Evolutionary conservation across 2,113 vertebrate genomes (phyloP).

Genomic region (Nyctereutes procyonoides): DNA sequence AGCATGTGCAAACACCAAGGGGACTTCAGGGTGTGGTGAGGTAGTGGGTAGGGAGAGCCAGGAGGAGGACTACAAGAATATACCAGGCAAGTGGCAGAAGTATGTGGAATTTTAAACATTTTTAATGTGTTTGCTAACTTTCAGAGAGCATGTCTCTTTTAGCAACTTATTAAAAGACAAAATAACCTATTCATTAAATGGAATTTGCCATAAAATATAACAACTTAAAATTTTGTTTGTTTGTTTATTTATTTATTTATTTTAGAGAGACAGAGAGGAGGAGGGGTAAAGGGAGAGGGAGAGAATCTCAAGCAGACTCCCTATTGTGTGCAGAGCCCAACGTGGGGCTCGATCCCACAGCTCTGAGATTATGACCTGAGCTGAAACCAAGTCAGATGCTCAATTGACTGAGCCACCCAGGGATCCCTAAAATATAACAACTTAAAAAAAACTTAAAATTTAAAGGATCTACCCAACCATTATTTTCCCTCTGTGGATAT

Average conservation of each 20-base stretch:
- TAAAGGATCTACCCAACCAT: background rate
- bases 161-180: slow-evolving; percentile 6
- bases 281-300: too few species aligned
- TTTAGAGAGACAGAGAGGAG: too few species aligned
- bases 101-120: background rate
- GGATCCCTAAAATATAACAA: too few species aligned
- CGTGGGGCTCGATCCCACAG: too few species aligned
- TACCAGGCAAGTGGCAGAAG: background rate
- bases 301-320: too few species aligned
- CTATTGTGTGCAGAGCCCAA: too few species aligned
- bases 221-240: too few species aligned
- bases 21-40: background rate
- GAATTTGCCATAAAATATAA: background rate
- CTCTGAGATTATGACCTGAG: too few species aligned
- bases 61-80: background rate
- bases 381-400: too few species aligned
- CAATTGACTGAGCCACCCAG: too few species aligned
- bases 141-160: background rate
- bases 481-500: background rate
- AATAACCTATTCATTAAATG: background rate
- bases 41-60: too few species aligned
- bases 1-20: background rate
- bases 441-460: background rate
- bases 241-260: too few species aligned
- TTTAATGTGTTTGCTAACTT: background rate